Conservation (phyloP, 2,113 vertebrate species). For the Fulmarus glacialis region DNA sequence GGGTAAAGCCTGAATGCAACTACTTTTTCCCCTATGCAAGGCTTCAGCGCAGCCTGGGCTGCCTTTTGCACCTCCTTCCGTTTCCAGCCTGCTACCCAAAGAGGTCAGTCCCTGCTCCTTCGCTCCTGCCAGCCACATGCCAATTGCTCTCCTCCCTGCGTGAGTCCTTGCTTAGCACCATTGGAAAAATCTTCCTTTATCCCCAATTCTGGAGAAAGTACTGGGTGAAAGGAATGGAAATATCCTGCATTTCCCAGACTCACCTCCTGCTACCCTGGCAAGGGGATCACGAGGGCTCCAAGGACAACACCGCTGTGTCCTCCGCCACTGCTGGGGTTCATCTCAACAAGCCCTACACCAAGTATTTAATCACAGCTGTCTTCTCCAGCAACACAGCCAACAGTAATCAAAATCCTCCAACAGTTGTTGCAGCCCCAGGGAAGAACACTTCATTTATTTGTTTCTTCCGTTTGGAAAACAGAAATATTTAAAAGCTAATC, state of each 20-base stretch:
- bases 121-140: background rate
- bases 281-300: background rate
- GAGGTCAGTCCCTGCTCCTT: background rate
- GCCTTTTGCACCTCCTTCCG: background rate
- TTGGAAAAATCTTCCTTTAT: background rate
- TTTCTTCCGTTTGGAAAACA: slow-evolving; percentile 22
- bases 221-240: background rate
- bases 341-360: background rate
- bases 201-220: background rate
- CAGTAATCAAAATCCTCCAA: slow-evolving; percentile 46
- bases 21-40: too few relatives aligned
- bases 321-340: background rate
- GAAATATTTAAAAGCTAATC: background rate
- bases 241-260: background rate
- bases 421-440: background rate
- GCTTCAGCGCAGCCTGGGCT: background rate
- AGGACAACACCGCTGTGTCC: background rate
- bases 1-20: rapidly evolving
- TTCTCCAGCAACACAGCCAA: background rate
- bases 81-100: background rate
- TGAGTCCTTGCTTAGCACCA: rapidly evolving
- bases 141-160: background rate
- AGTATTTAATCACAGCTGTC: background rate
- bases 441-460: background rate
- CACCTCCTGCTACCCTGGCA: background rate